Evolutionary conservation across 2,113 vertebrate genomes (phyloP).

Genomic region (Campylomormyrus tamandua): DNA sequence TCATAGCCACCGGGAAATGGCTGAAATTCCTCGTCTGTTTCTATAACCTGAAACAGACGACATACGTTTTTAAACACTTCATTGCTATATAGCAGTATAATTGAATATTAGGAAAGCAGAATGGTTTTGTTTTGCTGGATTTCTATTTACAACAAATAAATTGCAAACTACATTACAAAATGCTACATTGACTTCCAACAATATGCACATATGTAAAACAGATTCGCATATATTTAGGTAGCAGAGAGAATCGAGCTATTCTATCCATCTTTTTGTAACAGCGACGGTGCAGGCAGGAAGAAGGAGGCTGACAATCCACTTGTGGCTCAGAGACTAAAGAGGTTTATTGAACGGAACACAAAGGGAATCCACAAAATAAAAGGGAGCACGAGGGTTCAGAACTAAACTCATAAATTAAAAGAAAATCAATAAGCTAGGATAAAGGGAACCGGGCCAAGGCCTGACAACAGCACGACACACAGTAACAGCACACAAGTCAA

Average conservation of each 20-base stretch:
- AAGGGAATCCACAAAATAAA: too few species aligned
- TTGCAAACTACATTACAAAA: background rate
- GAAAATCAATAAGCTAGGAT: too few species aligned
- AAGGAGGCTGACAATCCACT: too few species aligned
- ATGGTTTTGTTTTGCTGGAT: background rate
- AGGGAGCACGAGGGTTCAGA: too few species aligned
- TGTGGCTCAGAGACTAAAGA: too few species aligned
- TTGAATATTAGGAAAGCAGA: background rate
- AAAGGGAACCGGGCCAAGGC: too few species aligned
- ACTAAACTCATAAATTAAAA: too few species aligned
- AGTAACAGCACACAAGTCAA: too few species aligned
- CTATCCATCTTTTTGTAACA: background rate
- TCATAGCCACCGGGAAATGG: conserved; percentile 47
- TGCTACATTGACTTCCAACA: background rate
- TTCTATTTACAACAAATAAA: background rate
- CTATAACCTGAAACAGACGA: conserved; percentile 53
- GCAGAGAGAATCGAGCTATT: background rate
- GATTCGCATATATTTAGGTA: background rate
- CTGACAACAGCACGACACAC: too few species aligned
- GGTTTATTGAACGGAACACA: too few species aligned
- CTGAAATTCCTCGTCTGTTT: conserved; percentile 64
- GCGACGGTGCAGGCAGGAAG: too few species aligned
- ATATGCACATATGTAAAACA: background rate
- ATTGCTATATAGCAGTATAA: background rate
- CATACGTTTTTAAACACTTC: background rate